phyloP scores from a whole-genome alignment of 2,797 vertebrate species.

The Pangasius larnaudii region DNA sequence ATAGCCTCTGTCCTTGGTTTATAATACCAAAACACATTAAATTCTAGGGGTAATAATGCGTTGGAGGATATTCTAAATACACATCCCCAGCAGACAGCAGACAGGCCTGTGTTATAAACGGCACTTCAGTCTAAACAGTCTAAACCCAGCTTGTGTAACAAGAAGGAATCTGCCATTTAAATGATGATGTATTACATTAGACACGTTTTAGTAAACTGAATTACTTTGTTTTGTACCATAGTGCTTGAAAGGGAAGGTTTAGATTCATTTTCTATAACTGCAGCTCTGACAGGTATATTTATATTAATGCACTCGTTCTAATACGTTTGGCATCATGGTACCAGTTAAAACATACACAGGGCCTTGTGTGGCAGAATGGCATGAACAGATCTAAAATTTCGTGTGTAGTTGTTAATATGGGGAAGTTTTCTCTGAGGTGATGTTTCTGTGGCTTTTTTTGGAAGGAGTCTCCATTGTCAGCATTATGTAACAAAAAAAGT shows the following conservation, averaged over 20 bases:
- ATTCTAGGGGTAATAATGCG: neutral
- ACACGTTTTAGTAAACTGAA: neutral
- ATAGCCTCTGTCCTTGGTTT: slow-evolving; percentile 4
- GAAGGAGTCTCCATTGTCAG: neutral
- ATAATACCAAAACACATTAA: neutral
- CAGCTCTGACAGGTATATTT: neutral
- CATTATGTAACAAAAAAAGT: neutral
- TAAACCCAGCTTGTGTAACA: neutral
- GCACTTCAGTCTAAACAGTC: neutral
- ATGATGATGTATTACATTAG: neutral
- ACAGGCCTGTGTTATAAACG: neutral
- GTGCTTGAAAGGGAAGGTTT: neutral
- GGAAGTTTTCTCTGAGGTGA: neutral
- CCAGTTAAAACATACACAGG: neutral
- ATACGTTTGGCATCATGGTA: neutral
- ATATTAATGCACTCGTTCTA: neutral
- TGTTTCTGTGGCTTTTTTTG: neutral
- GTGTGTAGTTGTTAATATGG: neutral
- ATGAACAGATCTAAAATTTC: neutral
- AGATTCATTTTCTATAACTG: neutral
- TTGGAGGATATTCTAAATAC: neutral
- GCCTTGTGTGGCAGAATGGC: neutral
- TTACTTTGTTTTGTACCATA: neutral
- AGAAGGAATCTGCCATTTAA: neutral
- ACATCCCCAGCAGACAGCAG: neutral